Base-by-base conservation (phyloP, 1,140 invertebrate species). In the Drosophila ercepeae region DNA sequence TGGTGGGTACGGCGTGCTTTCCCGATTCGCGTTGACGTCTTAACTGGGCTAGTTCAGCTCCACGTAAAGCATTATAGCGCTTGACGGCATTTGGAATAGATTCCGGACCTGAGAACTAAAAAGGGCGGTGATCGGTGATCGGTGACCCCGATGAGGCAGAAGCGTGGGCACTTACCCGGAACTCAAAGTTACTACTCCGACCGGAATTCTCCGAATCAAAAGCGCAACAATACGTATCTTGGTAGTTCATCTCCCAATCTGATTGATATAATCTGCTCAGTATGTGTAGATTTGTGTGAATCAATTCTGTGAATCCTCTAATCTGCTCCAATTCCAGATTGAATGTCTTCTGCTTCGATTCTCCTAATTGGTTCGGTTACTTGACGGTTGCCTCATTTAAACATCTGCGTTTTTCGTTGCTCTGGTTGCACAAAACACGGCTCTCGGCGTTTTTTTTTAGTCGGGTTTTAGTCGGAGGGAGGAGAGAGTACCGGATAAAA, bases 1-100 rank as follows among this genome's bases (percentile, higher is more conserved):
- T 60, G 29, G 4, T 11, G 6, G 53, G 4, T 7, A 16, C 6
- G 0, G 27, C 19, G 5, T 21, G 1, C 21, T 64, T 74, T 2
- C 44, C 41, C 14, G 46, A 5, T 1, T 78, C 61, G 1, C 44
- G 49, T 0, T 73, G 65, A 4, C 48, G 59, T 9, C 36, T 54
- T 21, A 9, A 0, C 7, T 86, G 70, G 3, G 84, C 73, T 34
- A 86, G 29, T 27, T 89, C 83, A 4, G 78, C 84, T 9, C 74
- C 83, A 0, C 75, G 63, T n/a, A 52, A 9, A 1, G 45, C 42
- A 6, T 90, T 83, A n/a, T 89, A 64, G 1, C 76, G 76, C 21
- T 61, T 60, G 1, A 90, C 75, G 3, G 79, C 70, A 13, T 79
- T 71, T 11, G 72, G 70, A 5, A 90, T 82, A 7, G 76, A 75